Evolutionary conservation across 2,888 invertebrate genomes (phyloP).

Genomic region (Alsophila aescularia): DNA sequence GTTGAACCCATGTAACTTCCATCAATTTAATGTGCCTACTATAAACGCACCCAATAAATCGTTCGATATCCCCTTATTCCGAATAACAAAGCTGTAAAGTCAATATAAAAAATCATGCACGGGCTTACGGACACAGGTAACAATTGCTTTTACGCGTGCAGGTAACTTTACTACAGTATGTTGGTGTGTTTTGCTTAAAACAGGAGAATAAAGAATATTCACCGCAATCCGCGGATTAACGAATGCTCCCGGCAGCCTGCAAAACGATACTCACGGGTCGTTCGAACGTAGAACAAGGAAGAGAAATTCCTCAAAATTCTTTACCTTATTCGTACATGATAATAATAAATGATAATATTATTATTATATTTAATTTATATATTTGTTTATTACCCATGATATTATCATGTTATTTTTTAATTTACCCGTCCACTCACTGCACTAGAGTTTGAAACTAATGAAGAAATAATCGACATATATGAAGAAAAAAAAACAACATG

Average conservation of each 20-base stretch:
- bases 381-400: too few species aligned
- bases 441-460: too few species aligned
- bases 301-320: too few species aligned
- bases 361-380: too few species aligned
- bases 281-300: background rate
- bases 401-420: too few species aligned
- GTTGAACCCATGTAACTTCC: constrained; percentile 1
- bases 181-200: constrained; percentile 16
- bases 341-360: too few species aligned
- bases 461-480: too few species aligned
- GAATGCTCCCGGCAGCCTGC: constrained; percentile 40
- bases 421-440: too few species aligned
- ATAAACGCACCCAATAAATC: constrained; percentile 25
- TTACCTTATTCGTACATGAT: too few species aligned
- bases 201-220: constrained; percentile 31
- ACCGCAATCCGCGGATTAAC: constrained; percentile 36
- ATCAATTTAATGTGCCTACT: constrained; percentile 15
- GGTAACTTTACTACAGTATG: background rate
- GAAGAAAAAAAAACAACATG: too few species aligned
- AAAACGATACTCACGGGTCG: constrained; percentile 29
- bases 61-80: constrained; percentile 25
- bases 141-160: constrained; percentile 14
- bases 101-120: constrained; percentile 23
- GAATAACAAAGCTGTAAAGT: constrained; percentile 27
- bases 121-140: constrained; percentile 5